A percentile compares a stretch with the other conserved stretches of the same genome.
Conservation (phyloP, 2,888 invertebrate species). For the Seladonia tumulorum region DNA sequence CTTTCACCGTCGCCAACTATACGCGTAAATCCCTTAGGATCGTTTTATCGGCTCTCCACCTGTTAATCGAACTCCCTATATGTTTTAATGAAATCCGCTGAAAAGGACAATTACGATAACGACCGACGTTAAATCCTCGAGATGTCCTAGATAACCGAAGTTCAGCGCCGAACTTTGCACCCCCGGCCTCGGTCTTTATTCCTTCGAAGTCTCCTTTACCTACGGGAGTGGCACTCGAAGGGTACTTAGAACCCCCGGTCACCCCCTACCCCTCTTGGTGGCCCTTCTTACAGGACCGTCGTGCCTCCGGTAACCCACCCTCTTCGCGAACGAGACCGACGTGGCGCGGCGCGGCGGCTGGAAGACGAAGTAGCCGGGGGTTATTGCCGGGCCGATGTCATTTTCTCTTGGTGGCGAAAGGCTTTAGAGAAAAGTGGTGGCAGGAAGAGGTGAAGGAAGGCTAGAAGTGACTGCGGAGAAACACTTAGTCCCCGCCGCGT, state of each 20-base stretch:
- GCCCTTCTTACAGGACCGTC: constrained; percentile 52
- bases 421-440: constrained; percentile 55
- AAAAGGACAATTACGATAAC: constrained; percentile 35
- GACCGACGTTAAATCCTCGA: constrained; percentile 17
- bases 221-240: constrained; percentile 45
- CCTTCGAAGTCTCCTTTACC: constrained; percentile 53
- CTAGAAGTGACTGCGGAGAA: constrained; percentile 69
- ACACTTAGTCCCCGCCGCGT: constrained; percentile 77
- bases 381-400: constrained; percentile 60
- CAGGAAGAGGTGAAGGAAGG: constrained; percentile 59
- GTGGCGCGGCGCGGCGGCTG: neutral
- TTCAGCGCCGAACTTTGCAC: constrained; percentile 45
- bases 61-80: constrained; percentile 34
- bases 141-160: constrained; percentile 38
- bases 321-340: neutral
- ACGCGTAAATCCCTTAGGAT: constrained; percentile 21
- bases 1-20: neutral
- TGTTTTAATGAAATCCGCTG: constrained; percentile 28
- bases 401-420: constrained; percentile 58
- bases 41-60: constrained; percentile 30
- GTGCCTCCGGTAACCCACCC: constrained; percentile 8
- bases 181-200: constrained; percentile 17
- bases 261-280: neutral
- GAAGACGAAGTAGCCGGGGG: constrained; percentile 56
- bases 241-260: constrained; percentile 39